Evolutionary conservation across 1,140 invertebrate species (phyloP).

Genomic region (Brachionus calyciflorus): DNA sequence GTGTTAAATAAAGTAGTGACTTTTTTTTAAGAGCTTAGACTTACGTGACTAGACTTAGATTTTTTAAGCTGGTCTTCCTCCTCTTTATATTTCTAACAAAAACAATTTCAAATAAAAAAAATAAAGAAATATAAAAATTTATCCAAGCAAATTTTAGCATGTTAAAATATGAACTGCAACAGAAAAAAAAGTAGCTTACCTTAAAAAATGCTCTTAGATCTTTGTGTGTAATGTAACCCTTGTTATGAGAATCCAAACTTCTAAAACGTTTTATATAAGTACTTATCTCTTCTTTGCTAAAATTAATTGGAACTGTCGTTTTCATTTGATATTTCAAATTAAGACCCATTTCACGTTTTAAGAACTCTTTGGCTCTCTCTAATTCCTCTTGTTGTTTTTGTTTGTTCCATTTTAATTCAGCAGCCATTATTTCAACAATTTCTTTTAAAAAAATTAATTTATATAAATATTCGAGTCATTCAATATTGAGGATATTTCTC

Average conservation of each 20-base stretch:
- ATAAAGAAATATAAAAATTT: too few species aligned
- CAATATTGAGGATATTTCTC: too few species aligned
- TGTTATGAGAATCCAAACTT: slow-evolving; percentile 27
- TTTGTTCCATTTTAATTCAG: slow-evolving; percentile 87
- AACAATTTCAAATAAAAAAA: background rate
- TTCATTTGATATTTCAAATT: slow-evolving; percentile 47
- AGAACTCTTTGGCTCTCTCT: slow-evolving; percentile 28
- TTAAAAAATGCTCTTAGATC: slow-evolving; percentile 45
- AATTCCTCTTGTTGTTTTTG: slow-evolving; percentile 63
- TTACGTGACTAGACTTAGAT: slow-evolving; percentile 18
- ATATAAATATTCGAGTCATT: too few species aligned
- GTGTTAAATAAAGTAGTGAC: background rate
- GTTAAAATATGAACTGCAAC: background rate
- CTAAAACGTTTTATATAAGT: slow-evolving; percentile 45
- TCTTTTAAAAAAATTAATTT: background rate
- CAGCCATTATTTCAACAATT: slow-evolving; percentile 91
- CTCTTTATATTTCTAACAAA: slow-evolving; percentile 32
- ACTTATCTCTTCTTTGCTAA: slow-evolving; percentile 45
- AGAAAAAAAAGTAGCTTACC: background rate
- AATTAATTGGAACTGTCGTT: slow-evolving; percentile 42
- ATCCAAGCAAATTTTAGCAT: too few species aligned
- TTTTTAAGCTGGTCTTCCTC: background rate
- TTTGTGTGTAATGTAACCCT: slow-evolving; percentile 45
- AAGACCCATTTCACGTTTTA: slow-evolving; percentile 44
- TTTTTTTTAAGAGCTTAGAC: background rate